Evolutionary conservation across 1,140 invertebrate species (phyloP), one percentile per base, ranked within the genome.

Genomic region (Cydia pomonella): DNA sequence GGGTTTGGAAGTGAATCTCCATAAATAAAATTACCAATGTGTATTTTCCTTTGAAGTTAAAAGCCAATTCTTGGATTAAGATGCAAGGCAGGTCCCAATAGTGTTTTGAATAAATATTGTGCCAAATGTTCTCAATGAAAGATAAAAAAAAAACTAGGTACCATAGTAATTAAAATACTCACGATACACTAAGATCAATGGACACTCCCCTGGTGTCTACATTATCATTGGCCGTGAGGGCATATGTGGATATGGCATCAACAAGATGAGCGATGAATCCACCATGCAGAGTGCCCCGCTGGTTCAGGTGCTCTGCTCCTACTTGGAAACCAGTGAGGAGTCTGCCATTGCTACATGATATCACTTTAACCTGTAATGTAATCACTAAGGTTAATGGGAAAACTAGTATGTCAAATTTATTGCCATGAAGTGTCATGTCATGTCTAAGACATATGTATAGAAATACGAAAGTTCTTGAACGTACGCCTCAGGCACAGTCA

Each of bases 171-270:
- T 69, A 21, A 66, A 13, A 64, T 41, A 74, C 72, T 76, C 84
- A 93, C 92, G 86, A 92, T 13, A 93, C 80, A 84, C 90, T 92
- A 5, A 93, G 82, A 79, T 93, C 91, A 25, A 93, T 86, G 10
- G 92, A 93, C 84, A 95, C 96, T 44, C 97, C 96, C 75, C 95
- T 85, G 6, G 86, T 88, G 2, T 90, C 86, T 76, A 94, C 90
- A 63, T 90, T 93, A 23, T 95, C 94, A 76, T 95, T 92, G 0
- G 96, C 95, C 82, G 96, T 95, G 5, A 98, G 82, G 1, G 97
- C 97, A 86, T 96, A 95, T 0, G 97, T 97, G 5, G 98, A 98
- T 16, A 98, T 88, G 75, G 94, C 94, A 92, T 99, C 98, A 10
- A 98, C 95, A 16, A 98, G 83, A 3, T 96, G 96, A 12, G 96